Conservation (phyloP, 2,797 vertebrate genomes). For the Sebastes diploproa region DNA sequence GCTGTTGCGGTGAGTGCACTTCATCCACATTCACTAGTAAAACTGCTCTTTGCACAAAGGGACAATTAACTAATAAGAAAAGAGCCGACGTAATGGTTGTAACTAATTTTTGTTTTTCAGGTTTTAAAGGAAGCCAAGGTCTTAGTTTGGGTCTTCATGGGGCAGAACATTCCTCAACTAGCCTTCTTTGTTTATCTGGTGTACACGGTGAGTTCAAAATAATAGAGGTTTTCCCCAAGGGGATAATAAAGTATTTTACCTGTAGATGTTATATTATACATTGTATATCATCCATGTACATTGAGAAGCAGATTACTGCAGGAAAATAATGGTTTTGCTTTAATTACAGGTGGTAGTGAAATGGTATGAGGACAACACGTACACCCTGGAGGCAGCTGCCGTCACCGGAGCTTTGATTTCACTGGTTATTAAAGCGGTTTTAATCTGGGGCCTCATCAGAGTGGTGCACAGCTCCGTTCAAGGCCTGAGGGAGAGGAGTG, state of each 20-base stretch:
- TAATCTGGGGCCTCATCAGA: constrained; percentile 81
- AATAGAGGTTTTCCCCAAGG: neutral
- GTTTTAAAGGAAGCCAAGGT: constrained; percentile 84
- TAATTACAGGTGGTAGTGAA: constrained; percentile 74
- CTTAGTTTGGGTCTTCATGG: constrained; percentile 84
- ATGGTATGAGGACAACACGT: constrained; percentile 78
- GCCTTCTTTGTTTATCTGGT: constrained; percentile 85
- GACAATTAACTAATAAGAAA: neutral
- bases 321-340: neutral
- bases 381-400: constrained; percentile 83
- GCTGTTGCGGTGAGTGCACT: constrained; percentile 80
- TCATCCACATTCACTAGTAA: neutral
- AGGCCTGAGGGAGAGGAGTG: constrained; percentile 87
- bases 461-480: constrained; percentile 86
- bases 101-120: constrained; percentile 62
- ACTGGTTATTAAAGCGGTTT: constrained; percentile 83
- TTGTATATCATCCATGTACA: too few species aligned
- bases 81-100: neutral
- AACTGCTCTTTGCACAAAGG: neutral
- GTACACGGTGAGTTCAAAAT: constrained; percentile 77
- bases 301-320: neutral
- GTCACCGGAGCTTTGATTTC: constrained; percentile 83
- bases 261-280: neutral
- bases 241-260: neutral
- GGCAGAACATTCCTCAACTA: constrained; percentile 82